phyloP scores from a whole-genome alignment of 2,113 vertebrate genomes.

The Nycticebus coucang region DNA sequence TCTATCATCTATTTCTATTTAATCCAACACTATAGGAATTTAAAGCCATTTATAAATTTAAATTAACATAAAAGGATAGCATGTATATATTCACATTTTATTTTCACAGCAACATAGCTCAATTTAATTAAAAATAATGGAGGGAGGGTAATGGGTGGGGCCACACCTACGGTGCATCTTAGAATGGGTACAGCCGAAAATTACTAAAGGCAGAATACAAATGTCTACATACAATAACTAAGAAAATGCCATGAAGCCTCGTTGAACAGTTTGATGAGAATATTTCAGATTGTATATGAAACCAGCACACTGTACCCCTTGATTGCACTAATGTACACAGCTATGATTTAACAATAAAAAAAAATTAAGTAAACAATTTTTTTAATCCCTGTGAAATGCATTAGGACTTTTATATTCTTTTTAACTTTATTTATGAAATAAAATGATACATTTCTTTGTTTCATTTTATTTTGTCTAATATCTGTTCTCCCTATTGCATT shows the following conservation, averaged over 20 bases:
- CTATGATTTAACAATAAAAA: too few relatives aligned
- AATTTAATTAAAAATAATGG: background rate
- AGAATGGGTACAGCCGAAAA: too few relatives aligned
- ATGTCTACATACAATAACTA: too few relatives aligned
- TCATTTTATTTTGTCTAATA: background rate
- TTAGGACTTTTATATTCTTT: background rate
- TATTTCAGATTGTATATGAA: too few relatives aligned
- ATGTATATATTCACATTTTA: background rate
- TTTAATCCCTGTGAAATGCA: background rate
- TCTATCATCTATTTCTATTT: background rate
- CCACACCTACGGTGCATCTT: too few relatives aligned
- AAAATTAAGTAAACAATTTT: background rate
- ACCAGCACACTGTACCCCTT: too few relatives aligned
- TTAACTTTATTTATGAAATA: background rate
- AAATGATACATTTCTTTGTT: background rate
- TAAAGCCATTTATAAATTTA: background rate
- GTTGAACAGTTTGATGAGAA: too few relatives aligned
- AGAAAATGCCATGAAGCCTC: too few relatives aligned
- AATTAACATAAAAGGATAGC: background rate
- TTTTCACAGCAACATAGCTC: background rate
- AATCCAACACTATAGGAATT: background rate
- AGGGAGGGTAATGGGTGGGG: too few relatives aligned
- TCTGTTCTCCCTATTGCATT: background rate
- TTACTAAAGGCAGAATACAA: too few relatives aligned
- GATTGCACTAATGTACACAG: too few relatives aligned